Base-by-base conservation (phyloP, 2,113 vertebrate genomes). In the Trogon melanurus region DNA sequence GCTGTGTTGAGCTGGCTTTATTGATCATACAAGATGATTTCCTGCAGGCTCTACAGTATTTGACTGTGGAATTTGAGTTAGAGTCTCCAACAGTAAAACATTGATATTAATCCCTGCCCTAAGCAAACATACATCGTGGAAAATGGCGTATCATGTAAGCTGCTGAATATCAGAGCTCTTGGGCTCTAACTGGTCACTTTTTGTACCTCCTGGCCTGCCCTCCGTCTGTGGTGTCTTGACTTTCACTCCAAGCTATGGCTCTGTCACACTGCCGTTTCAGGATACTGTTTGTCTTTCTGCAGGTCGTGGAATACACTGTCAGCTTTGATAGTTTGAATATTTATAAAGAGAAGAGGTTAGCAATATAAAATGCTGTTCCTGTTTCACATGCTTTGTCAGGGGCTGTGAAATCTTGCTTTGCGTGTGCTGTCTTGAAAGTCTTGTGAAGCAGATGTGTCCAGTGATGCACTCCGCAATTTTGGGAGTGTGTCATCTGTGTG, bases 401-500 rank as follows among this genome's bases (percentile, higher is more conserved):
- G n/a, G 9, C 81, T 69, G 2, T 78, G 62, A 56, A 64, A 29
- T 38, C 74, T 56, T 54, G n/a, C 54, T 78, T 70, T 76, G 14
- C 9, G 2, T 9, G 10, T 47, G 13, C 36, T 51, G 2, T 60
- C 21, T 57, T 25, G 58, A 53, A 88, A 78, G 51, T 32, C 53
- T 34, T 32, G 20, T 13, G 25, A 18, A 32, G 25, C 47, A 54
- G 36, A 38, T 7, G 3, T 0, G 1, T 71, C n/a, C 56, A 71
- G n/a, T 20, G 56, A 29, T 50, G 60, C 34, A 30, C 32, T 18
- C 50, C 41, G 45, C 54, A n/a, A 4, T 90, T 95, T 83, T 41
- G 79, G 67, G 74, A 91, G 45, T 0, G 0, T 72, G 53, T 65
- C n/a, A 53, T 91, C 53, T 36, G 3, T 81, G 45, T 89, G 61